Conservation (phyloP, 2,113 vertebrate species). For the Mohoua ochrocephala region DNA sequence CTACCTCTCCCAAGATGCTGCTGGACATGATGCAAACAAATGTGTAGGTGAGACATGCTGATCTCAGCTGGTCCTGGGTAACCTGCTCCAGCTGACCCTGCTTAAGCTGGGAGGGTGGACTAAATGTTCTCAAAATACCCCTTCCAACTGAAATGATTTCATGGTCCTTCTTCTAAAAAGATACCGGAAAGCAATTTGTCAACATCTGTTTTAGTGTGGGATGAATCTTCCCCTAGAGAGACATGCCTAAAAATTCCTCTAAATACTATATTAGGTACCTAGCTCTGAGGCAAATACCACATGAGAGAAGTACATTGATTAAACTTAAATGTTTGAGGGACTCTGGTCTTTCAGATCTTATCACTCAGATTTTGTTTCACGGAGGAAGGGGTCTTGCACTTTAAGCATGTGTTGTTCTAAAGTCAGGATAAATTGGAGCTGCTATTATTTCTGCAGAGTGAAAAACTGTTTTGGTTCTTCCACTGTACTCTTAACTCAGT, state of each 20-base stretch:
- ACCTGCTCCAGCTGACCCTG: neutral
- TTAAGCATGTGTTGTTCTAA: neutral
- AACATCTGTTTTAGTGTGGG: neutral
- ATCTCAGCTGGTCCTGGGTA: neutral
- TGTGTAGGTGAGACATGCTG: accelerated
- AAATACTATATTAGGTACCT: neutral
- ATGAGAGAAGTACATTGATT: neutral
- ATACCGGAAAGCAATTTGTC: neutral
- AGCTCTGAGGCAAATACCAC: neutral
- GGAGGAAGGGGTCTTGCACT: neutral
- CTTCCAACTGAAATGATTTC: neutral
- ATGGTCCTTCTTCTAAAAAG: neutral
- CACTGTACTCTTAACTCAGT: neutral
- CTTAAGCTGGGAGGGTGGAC: neutral
- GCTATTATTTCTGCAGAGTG: neutral
- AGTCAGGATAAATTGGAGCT: neutral
- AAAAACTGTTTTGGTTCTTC: neutral
- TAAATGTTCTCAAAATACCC: neutral
- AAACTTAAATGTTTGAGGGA: neutral
- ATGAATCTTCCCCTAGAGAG: neutral
- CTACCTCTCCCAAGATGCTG: neutral
- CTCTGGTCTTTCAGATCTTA: neutral
- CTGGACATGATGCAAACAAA: neutral
- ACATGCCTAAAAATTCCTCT: neutral
- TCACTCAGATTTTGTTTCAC: neutral